Conservation (phyloP, 2,113 vertebrate genomes). For the Lanius collurio region DNA sequence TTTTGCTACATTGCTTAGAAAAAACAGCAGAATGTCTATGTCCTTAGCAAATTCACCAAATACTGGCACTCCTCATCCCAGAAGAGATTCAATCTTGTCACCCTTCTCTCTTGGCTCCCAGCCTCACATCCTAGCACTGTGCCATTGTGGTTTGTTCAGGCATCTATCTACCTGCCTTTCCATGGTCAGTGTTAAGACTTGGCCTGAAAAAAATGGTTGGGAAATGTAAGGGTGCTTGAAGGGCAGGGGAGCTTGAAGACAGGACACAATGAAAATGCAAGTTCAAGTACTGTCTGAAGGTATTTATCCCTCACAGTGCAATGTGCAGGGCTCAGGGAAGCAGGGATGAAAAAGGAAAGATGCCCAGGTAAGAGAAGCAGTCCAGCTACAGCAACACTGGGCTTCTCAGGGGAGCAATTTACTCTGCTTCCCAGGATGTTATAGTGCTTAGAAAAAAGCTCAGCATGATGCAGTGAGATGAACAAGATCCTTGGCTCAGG, state of each 20-base stretch:
- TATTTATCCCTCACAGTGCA: background rate
- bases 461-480: background rate
- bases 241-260: background rate
- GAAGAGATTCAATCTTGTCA: background rate
- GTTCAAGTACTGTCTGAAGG: background rate
- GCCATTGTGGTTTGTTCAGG: background rate
- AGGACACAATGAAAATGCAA: background rate
- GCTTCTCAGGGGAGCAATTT: background rate
- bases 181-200: background rate
- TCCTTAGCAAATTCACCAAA: background rate
- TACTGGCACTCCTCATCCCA: background rate
- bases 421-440: background rate
- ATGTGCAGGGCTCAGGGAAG: background rate
- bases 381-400: background rate
- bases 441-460: background rate
- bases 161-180: background rate
- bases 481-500: background rate
- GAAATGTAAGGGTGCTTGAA: background rate
- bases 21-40: background rate
- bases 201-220: background rate
- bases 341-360: background rate
- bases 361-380: background rate
- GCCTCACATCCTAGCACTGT: background rate
- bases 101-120: background rate
- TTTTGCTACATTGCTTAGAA: background rate